Evolutionary conservation across 2,113 vertebrate genomes (phyloP), one percentile per base, ranked within the genome.

Genomic region (Apteryx owenii): DNA sequence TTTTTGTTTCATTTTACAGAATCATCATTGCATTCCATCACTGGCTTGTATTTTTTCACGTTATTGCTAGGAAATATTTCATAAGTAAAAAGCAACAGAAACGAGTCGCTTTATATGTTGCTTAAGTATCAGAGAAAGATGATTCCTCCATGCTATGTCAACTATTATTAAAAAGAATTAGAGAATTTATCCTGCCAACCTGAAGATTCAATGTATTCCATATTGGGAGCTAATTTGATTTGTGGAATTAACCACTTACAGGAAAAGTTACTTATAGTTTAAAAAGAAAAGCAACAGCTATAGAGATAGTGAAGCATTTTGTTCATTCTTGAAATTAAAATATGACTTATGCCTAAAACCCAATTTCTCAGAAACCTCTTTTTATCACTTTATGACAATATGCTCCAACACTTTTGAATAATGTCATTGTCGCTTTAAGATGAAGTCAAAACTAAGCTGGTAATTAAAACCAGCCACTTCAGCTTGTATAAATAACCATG

Each of bases 391-490:
- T 50, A 68, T 20, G 23, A 93, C 71, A 54, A 54, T 54, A 51
- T 20, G 65, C 18, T 83, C 60, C 73, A 54, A 23, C 48, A 64
- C 48, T 90, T 86, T 7, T 81, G n/a, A 91, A 90, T 58, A 38
- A 85, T 40, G 14, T 75, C 89, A 93, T 18, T n/a, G 73, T 80
- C 77, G 54, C 50, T 68, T 77, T n/a, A 71, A 81, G 56, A 81
- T 76, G 42, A 81, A 95, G 38, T 58, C 46, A 89, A 92, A 92
- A 68, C 38, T 64, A 78, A 46, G 38, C 21, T 75, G 10, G 54
- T 60, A 96, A 88, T 40, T 81, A 71, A 94, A 88, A 64, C 48
- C 84, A 96, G 61, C 36, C 78, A 69, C 33, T 87, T 82, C 60
- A 82, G 15, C n/a, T 88, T 90, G 25, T 28, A 40, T 29, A 26